Evolutionary conservation across 2,113 vertebrate species (phyloP).

Genomic region (Recurvirostra avosetta): DNA sequence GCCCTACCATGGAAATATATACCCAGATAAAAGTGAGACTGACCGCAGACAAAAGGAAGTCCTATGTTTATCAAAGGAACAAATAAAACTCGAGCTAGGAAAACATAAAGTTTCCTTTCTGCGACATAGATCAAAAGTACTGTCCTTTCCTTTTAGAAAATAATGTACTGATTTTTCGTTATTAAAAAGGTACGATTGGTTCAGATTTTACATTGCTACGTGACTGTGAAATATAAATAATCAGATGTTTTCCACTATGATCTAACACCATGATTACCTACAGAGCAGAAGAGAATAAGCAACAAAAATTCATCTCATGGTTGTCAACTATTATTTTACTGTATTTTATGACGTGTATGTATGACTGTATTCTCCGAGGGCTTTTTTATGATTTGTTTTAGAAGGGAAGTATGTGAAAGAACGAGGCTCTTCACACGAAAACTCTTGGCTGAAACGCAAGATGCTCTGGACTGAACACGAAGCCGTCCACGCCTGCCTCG

Average conservation of each 20-base stretch:
- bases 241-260: neutral
- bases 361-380: neutral
- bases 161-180: neutral
- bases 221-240: neutral
- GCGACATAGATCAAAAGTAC: neutral
- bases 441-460: neutral
- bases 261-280: neutral
- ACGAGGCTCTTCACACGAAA: neutral
- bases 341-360: neutral
- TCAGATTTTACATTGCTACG: neutral
- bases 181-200: neutral
- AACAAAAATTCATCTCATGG: neutral
- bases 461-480: neutral
- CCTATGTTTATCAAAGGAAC: neutral
- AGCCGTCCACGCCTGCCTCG: neutral
- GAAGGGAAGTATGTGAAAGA: neutral
- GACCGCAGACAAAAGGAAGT: neutral
- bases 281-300: neutral
- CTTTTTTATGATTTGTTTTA: neutral
- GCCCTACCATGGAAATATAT: neutral
- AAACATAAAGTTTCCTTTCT: neutral
- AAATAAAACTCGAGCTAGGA: neutral
- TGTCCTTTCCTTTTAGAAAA: neutral
- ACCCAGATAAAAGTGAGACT: neutral
- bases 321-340: slow-evolving; percentile 23